Evolutionary conservation across 1,140 invertebrate species (phyloP).

Genomic region (Teleopsis dalmanni): DNA sequence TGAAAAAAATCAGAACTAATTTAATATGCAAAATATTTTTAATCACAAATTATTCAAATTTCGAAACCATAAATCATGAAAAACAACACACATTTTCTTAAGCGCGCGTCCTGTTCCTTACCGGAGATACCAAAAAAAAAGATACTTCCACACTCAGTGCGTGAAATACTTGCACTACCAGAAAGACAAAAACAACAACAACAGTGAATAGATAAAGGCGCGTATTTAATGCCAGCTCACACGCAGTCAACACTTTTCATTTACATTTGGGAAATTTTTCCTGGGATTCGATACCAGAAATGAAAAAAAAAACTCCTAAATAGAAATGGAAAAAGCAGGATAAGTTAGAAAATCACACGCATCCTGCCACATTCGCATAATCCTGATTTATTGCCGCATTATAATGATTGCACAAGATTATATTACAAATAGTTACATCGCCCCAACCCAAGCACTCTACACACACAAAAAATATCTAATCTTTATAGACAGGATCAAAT

Average conservation of each 20-base stretch:
- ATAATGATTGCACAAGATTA: conserved; percentile 43
- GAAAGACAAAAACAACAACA: not conserved
- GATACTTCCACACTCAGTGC: not conserved
- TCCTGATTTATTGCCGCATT: conserved; percentile 43
- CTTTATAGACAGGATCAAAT: no score
- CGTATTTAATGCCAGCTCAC: not conserved
- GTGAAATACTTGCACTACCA: not conserved
- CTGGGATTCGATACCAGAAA: not conserved
- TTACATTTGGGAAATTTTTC: not conserved
- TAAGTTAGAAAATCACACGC: conserved; percentile 25
- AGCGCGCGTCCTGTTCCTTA: no score
- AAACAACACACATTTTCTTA: no score
- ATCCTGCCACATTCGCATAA: conserved; percentile 41
- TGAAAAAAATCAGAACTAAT: no score
- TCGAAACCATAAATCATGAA: no score
- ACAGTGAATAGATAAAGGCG: not conserved
- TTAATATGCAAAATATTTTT: no score
- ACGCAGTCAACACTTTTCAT: not conserved
- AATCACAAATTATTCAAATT: no score
- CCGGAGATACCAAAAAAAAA: no score
- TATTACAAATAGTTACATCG: conserved; percentile 37
- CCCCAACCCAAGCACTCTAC: not conserved
- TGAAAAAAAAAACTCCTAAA: not conserved
- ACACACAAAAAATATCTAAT: no score
- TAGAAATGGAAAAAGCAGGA: conserved; percentile 7